A percentile compares a stretch with the other conserved stretches of the same genome.
Evolutionary conservation across 2,113 vertebrate genomes (phyloP).

Genomic region (Dicrurus megarhynchus): DNA sequence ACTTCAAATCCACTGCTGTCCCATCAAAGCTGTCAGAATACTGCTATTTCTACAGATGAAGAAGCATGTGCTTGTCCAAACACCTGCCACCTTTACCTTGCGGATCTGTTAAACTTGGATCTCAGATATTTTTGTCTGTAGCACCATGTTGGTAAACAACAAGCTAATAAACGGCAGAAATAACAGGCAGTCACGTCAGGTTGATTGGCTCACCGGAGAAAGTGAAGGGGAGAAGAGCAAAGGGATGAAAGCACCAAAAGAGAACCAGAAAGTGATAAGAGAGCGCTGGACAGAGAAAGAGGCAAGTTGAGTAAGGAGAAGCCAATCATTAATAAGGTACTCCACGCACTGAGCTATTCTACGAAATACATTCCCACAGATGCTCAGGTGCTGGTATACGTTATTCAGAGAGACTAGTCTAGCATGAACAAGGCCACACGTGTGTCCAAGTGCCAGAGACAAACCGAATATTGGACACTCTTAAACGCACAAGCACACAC

Average conservation of each 20-base stretch:
- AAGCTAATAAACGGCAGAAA: conserved; percentile 59
- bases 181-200: neutral
- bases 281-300: neutral
- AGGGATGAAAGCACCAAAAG: conserved; percentile 3
- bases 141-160: conserved; percentile 58
- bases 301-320: neutral
- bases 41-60: conserved; percentile 31
- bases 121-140: conserved; percentile 48
- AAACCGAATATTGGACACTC: neutral
- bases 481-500: neutral
- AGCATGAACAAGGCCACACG: neutral
- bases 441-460: neutral
- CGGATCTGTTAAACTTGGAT: conserved; percentile 45
- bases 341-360: neutral
- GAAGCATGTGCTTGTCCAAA: conserved; percentile 19
- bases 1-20: neutral
- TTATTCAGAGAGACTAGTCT: conserved; percentile 4
- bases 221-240: neutral
- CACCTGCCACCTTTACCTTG: conserved; percentile 36
- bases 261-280: conserved; percentile 41
- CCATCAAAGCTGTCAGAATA: conserved; percentile 16
- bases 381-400: conserved; percentile 23
- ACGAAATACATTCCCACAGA: neutral
- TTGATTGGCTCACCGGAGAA: conserved; percentile 42
- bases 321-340: neutral